Evolutionary conservation across 1,140 invertebrate genomes (phyloP), one percentile per base, ranked within the genome.

Genomic region (Dufourea novaeangliae): DNA sequence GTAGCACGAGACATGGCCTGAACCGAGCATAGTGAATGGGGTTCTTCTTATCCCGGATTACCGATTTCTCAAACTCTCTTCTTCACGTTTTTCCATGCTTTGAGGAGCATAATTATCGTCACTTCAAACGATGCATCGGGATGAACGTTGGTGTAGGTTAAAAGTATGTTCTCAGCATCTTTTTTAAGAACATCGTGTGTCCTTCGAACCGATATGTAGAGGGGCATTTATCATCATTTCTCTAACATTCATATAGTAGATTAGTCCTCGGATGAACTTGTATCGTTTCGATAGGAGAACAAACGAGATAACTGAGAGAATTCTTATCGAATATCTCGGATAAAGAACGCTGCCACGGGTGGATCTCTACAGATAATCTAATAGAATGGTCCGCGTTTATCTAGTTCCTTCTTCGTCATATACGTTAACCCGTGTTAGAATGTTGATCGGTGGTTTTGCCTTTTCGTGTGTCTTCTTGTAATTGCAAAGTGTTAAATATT

Each of bases 341-440:
- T 25, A 37, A n/a, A 27, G 22, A 66, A 67, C n/a, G 10, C 5
- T 39, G n/a, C 22, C 17, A 8, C 50, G 20, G 62, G 14, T 67
- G 62, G n/a, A 56, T 72, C 50, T 54, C 50, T 73, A 74, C 32
- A 67, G 62, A 74, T 74, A 56, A 74, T 74, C 39, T 59, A 34
- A 61, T n/a, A 44, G 69, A 76, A 69, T 52, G 73, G 56, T 68
- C 64, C 41, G 54, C 66, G 37, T 76, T 76, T 57, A 76, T 76
- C 64, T 69, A 69, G 73, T 69, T 75, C 27, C 32, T 67, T 37
- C n/a, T 46, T 59, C 39, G 39, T 75, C 62, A 5, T 39, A 50
- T 41, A 39, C 14, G n/a, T 41, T 14, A 14, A 59, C 27, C 54
- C 11, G 22, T 44, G 6, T 27, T 59, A 46, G 4, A 34, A 44